Percentiles rank a stretch among this genome's conserved stretches.
Conservation (phyloP, 2,797 vertebrate species). For the Neosilurus mollespiculum region DNA sequence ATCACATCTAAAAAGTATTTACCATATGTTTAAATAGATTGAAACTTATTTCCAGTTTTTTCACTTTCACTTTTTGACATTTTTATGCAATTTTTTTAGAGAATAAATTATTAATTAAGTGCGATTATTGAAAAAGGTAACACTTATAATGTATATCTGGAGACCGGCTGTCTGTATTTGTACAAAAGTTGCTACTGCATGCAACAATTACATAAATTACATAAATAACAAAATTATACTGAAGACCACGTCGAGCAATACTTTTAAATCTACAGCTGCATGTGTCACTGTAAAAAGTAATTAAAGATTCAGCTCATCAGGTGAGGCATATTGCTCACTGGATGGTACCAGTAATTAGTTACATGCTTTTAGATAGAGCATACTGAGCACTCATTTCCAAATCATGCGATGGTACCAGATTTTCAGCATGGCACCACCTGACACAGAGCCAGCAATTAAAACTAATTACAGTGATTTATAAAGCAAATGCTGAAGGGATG, state of each 20-base stretch:
- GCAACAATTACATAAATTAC: constrained; percentile 30
- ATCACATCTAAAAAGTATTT: background rate
- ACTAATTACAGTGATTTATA: constrained; percentile 65
- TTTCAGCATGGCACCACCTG: constrained; percentile 38
- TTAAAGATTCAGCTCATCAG: constrained; percentile 60
- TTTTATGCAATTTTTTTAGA: background rate
- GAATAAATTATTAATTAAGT: background rate
- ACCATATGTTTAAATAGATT: background rate
- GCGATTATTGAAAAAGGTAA: too few relatives aligned
- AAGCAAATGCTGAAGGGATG: background rate
- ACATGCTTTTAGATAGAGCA: constrained; percentile 48
- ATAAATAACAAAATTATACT: background rate
- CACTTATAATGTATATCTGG: background rate
- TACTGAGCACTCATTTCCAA: constrained; percentile 13
- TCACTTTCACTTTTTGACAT: too few relatives aligned
- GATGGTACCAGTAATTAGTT: constrained; percentile 62
- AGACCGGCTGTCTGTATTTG: background rate
- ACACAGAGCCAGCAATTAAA: constrained; percentile 59
- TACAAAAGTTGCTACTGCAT: background rate
- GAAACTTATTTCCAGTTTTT: background rate
- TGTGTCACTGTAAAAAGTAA: constrained; percentile 61
- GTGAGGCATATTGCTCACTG: constrained; percentile 56
- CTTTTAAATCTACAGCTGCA: constrained; percentile 61
- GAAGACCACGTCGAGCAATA: constrained; percentile 27
- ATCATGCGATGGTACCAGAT: background rate